Percentiles rank a stretch among this genome's conserved stretches.
Evolutionary conservation across 2,113 vertebrate species (phyloP).

Genomic region (Lichenostomus cassidix): DNA sequence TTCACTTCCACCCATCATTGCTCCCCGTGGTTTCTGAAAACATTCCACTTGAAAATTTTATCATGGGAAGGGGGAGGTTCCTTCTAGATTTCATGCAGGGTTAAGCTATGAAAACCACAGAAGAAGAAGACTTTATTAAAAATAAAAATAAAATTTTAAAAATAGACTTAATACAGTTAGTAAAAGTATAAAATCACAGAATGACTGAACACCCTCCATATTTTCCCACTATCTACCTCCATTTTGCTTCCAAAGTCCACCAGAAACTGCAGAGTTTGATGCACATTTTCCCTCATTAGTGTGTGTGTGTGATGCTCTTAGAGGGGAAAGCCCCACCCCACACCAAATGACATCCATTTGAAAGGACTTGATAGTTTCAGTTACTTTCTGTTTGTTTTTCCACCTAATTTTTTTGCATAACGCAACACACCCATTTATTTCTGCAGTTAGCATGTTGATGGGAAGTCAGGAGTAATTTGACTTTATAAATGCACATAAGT

Average conservation of each 20-base stretch:
- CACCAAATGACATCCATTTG: not conserved
- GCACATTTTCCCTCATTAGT: conserved; percentile 64
- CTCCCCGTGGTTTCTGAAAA: conserved; percentile 52
- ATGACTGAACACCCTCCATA: conserved; percentile 12
- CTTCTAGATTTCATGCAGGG: conserved; percentile 1
- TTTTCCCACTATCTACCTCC: conserved; percentile 9
- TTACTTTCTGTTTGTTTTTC: not conserved
- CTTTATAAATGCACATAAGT: not conserved
- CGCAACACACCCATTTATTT: not conserved
- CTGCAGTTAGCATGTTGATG: not conserved
- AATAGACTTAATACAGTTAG: not conserved
- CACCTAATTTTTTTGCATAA: not conserved
- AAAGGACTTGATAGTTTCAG: not conserved
- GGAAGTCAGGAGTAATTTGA: not conserved
- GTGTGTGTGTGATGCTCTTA: conserved; percentile 6
- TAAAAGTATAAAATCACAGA: not conserved
- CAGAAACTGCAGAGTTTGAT: conserved; percentile 40
- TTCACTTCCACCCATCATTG: conserved; percentile 35
- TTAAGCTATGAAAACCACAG: conserved; percentile 48
- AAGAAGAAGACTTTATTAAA: not conserved
- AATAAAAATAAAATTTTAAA: not conserved
- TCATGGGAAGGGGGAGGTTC: not conserved
- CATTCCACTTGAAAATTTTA: conserved; percentile 74
- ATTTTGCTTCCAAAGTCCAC: conserved; percentile 37
- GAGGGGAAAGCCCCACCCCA: not conserved